A percentile compares a stretch with the other conserved stretches of the same genome.
Conservation (phyloP, 1,140 invertebrate genomes). For the Amyelois transitella region DNA sequence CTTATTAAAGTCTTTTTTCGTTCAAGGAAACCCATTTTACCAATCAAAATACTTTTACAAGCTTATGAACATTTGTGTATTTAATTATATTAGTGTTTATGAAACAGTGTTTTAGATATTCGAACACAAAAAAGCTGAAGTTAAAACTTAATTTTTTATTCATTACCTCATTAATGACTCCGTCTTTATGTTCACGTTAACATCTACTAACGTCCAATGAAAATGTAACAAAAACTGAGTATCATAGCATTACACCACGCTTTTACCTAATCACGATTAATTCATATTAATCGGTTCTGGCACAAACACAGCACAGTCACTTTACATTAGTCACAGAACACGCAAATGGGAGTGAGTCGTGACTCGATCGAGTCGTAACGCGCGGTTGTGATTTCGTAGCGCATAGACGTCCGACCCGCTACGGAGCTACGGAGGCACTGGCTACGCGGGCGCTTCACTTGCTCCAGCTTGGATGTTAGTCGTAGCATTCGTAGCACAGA, state of each 20-base stretch:
- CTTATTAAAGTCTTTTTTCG: too few relatives aligned
- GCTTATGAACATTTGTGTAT: too few relatives aligned
- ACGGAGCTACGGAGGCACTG: constrained; percentile 56
- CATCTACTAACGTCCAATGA: background rate
- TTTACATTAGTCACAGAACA: constrained; percentile 3
- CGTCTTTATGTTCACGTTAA: background rate
- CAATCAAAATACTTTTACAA: too few relatives aligned
- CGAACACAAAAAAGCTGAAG: too few relatives aligned
- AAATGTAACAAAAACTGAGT: background rate
- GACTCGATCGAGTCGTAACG: constrained; percentile 6
- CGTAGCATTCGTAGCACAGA: constrained; percentile 62
- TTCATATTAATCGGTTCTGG: constrained; percentile 1
- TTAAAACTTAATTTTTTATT: too few relatives aligned
- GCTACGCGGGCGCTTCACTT: constrained; percentile 41
- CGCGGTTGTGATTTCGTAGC: constrained; percentile 17
- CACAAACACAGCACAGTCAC: constrained; percentile 40
- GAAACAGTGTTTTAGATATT: too few relatives aligned
- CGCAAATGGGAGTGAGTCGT: background rate
- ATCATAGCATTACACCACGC: background rate
- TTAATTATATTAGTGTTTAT: too few relatives aligned
- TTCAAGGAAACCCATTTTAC: too few relatives aligned
- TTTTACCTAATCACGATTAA: constrained; percentile 14
- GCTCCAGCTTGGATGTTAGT: constrained; percentile 57
- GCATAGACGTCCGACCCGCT: constrained; percentile 37
- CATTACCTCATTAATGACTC: background rate